Base-by-base conservation (phyloP, 2,888 invertebrate species). In the Cheilosia urbana region DNA sequence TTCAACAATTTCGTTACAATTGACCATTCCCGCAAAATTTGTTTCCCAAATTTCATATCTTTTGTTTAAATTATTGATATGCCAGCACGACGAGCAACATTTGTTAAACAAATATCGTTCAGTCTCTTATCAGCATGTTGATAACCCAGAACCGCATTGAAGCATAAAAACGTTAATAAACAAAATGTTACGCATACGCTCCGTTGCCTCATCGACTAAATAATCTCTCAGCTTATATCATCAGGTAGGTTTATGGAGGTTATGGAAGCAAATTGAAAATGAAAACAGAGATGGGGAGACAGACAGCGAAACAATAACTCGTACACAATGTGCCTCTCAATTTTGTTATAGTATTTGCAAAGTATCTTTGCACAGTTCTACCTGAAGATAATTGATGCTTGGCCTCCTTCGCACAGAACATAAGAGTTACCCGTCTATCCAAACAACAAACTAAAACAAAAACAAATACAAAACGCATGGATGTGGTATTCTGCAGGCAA, bases 311-410 rank as follows among this genome's bases (percentile, higher is more conserved):
- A 66, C 49, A 66, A 66, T 76, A 76, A 57, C 37, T 42, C 49
- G 21, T 60, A 68, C 68, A 49, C 51, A 68, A 60, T 34, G 60
- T 34, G 45, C 13, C 37, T 13, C 11, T 37, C 4, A 68, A 68
- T 42, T 76, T 68, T 68, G 60, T 60, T 76, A 58, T 51, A 68
- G 51, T 58, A 24, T 27, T 37, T 47, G 15, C 55, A 63, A 34
- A 27, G 24, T 37, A 15, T 37, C 34, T 55, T 21, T 53, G 13
- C 63, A 34, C 1, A 9, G 7, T 45, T 49, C 27, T 24, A 65
- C 63, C 75, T 75, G 49, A 47, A 53, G 75, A 47, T 69, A 65
- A 63, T 75, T 73, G 73, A 73, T 73, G 45, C 45, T 55, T 45
- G 21, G 40, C 17, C 13, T 37, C n/a, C 17, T 47, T 19, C 19